A percentile compares a stretch with the other conserved stretches of the same genome.
Evolutionary conservation across 1,140 invertebrate species (phyloP).

Genomic region (Zaprionus nigranus): DNA sequence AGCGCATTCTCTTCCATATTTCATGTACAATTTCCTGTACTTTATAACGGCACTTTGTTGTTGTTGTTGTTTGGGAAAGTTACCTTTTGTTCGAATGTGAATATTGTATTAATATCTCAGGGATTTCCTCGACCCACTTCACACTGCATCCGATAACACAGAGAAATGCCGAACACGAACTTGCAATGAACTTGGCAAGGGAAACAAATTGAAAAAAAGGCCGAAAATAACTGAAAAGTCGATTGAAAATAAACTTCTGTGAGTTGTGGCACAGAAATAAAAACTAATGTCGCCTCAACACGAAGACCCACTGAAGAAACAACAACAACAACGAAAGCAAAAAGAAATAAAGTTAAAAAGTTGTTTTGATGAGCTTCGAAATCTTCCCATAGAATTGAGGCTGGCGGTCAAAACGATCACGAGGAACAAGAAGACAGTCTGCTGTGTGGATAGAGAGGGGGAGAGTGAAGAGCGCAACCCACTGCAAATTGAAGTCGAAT

Average conservation of each 20-base stretch:
- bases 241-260: constrained; percentile 59
- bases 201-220: constrained; percentile 60
- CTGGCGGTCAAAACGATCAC: constrained; percentile 69
- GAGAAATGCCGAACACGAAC: constrained; percentile 53
- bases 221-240: constrained; percentile 20
- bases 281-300: constrained; percentile 66
- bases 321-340: constrained; percentile 1
- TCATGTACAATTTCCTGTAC: constrained; percentile 61
- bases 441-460: background rate
- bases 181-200: constrained; percentile 27
- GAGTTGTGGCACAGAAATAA: constrained; percentile 22
- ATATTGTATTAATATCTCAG: constrained; percentile 14
- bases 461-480: background rate
- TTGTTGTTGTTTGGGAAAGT: constrained; percentile 33
- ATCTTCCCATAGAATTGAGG: constrained; percentile 68
- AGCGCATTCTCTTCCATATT: constrained; percentile 26
- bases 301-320: constrained; percentile 31
- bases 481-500: constrained; percentile 29
- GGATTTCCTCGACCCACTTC: constrained; percentile 46
- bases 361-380: constrained; percentile 48
- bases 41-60: constrained; percentile 46
- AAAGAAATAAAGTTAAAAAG: constrained; percentile 29
- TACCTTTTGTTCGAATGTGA: constrained; percentile 22
- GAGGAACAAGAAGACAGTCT: constrained; percentile 29
- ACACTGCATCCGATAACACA: constrained; percentile 57